A percentile compares a stretch with the other conserved stretches of the same genome.
Evolutionary conservation across 2,797 vertebrate species (phyloP).

Genomic region (Anniella stebbinsi): DNA sequence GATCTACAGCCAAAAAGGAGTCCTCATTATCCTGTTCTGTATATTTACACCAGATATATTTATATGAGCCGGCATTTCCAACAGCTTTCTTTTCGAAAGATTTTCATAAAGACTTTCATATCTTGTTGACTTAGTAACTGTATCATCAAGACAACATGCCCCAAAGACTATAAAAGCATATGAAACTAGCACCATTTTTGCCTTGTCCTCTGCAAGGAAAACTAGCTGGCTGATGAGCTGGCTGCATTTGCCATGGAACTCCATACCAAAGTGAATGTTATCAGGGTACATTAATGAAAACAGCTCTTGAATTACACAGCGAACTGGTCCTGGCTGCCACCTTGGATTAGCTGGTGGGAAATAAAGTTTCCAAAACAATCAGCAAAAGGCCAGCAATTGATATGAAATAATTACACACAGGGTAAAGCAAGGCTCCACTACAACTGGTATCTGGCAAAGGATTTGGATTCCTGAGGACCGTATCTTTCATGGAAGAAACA

Average conservation of each 20-base stretch:
- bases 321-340: slow-evolving; percentile 46
- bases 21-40: background rate
- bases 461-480: background rate
- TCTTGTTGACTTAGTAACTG: slow-evolving; percentile 9
- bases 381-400: background rate
- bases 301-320: slow-evolving; percentile 15
- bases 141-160: background rate
- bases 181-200: background rate
- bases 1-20: no score
- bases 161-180: background rate
- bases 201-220: slow-evolving; percentile 1
- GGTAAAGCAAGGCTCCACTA: slow-evolving; percentile 36
- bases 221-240: background rate
- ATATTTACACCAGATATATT: background rate
- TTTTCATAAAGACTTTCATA: background rate
- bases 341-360: slow-evolving; percentile 50
- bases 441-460: background rate
- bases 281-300: background rate
- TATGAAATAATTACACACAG: slow-evolving; percentile 11
- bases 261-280: background rate
- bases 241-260: background rate
- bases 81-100: background rate
- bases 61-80: background rate
- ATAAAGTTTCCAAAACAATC: slow-evolving; percentile 48
- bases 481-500: background rate